These are phyloP conservation scores for Promerops cafer DNA, from an alignment of 2,113 vertebrate species.

Conservation along the genomic window DNA sequence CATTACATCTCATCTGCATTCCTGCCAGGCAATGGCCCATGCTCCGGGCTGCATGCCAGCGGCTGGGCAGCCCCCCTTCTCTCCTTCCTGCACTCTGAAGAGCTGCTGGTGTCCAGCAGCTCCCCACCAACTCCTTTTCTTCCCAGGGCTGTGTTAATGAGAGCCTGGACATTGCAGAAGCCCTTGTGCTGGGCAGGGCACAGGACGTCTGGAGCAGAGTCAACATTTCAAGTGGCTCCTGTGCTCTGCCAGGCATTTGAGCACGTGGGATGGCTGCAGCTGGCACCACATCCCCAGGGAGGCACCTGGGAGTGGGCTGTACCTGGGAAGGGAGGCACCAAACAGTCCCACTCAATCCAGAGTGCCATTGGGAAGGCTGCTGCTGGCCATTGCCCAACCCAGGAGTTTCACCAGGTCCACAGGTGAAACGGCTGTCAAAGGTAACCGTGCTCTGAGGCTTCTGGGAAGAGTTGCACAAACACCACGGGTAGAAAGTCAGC, in stretches of 20 bases:
- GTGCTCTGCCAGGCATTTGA: not conserved
- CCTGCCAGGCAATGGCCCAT: not conserved
- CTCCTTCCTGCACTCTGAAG: not conserved
- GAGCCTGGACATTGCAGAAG: not conserved
- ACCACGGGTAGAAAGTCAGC: not conserved
- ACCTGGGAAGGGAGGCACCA: not conserved
- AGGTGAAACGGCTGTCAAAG: not conserved
- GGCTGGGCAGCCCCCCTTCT: not conserved
- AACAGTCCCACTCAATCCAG: not conserved
- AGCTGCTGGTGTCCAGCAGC: not conserved
- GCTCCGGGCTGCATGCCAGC: not conserved
- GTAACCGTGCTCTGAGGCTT: accelerated
- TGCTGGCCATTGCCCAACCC: not conserved
- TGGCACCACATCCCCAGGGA: not conserved
- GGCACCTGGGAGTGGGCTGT: not conserved
- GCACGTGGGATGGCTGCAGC: not conserved
- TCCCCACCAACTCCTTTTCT: not conserved
- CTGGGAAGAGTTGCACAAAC: not conserved
- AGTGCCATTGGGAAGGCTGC: accelerated
- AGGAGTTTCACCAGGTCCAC: not conserved
- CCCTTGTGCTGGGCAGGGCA: not conserved
- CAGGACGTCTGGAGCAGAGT: not conserved
- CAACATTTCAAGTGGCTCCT: not conserved
- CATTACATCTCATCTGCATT: constrained; percentile 27
- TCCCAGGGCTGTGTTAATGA: not conserved